Evolutionary conservation across 2,888 invertebrate species (phyloP).

Genomic region (Spodoptera picta): DNA sequence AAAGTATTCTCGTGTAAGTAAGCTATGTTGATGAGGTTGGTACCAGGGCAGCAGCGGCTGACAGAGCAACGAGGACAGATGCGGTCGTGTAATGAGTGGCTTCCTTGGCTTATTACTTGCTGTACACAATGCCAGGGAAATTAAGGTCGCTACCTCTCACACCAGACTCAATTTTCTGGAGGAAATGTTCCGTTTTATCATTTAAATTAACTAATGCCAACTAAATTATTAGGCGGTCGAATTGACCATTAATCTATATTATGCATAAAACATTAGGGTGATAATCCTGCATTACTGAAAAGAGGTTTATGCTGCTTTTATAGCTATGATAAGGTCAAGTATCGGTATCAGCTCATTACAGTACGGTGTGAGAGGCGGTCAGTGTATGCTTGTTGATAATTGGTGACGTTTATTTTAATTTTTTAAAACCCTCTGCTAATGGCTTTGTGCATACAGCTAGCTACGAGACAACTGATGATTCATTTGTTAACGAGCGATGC

Average conservation of each 20-base stretch:
- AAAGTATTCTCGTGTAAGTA: conserved; percentile 22
- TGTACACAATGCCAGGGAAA: conserved; percentile 42
- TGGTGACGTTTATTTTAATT: conserved; percentile 49
- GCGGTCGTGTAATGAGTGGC: conserved; percentile 51
- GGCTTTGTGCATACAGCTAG: conserved; percentile 25
- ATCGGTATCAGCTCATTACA: not conserved
- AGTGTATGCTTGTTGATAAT: conserved; percentile 36
- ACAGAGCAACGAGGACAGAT: conserved; percentile 43
- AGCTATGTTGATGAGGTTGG: conserved; percentile 34
- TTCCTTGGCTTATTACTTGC: conserved; percentile 50
- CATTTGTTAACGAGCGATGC: conserved; percentile 25
- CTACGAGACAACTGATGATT: conserved; percentile 26
- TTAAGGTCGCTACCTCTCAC: conserved; percentile 36
- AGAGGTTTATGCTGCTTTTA: too few relatives aligned
- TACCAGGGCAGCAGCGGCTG: conserved; percentile 29
- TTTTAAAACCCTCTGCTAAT: conserved; percentile 34
- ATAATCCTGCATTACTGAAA: too few relatives aligned
- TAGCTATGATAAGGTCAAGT: too few relatives aligned
- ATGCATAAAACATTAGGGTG: too few relatives aligned
- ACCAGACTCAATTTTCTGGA: conserved; percentile 20
- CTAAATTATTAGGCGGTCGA: too few relatives aligned
- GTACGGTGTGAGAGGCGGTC: conserved; percentile 24
- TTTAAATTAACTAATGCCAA: too few relatives aligned
- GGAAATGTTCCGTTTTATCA: too few relatives aligned
- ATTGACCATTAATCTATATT: too few relatives aligned